These are phyloP conservation scores for Scartelaos histophorus DNA, from an alignment of 2,113 vertebrate genomes.

Conservation along the genomic window DNA sequence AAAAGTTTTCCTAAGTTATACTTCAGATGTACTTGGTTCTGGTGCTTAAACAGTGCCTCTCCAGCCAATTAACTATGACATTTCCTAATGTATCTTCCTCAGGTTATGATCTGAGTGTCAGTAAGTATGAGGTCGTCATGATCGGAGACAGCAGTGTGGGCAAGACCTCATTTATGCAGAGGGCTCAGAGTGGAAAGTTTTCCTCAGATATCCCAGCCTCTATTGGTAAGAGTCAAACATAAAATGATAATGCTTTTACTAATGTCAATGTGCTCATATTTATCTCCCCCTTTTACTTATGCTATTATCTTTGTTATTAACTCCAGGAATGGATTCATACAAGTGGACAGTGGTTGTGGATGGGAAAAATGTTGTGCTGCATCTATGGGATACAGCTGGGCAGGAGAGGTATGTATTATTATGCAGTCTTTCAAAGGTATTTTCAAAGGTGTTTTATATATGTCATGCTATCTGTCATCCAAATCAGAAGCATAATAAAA, in stretches of 20 bases:
- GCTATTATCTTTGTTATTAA: not conserved
- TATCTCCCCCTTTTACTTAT: not conserved
- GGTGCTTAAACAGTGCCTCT: too few relatives aligned
- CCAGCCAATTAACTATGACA: not conserved
- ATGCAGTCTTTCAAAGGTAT: not conserved
- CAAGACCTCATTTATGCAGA: slow-evolving; percentile 89
- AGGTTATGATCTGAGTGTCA: slow-evolving; percentile 45
- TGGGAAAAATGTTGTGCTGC: slow-evolving; percentile 77
- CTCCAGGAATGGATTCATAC: slow-evolving; percentile 86
- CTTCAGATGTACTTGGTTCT: too few relatives aligned
- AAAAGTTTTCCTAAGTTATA: too few relatives aligned
- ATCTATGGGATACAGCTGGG: slow-evolving; percentile 95
- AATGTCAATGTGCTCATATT: not conserved
- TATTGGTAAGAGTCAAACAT: slow-evolving; percentile 80
- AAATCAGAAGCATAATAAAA: not conserved
- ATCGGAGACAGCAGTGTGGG: slow-evolving; percentile 89
- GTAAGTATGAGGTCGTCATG: slow-evolving; percentile 85
- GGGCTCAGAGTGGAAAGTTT: slow-evolving; percentile 78
- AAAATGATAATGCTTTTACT: not conserved
- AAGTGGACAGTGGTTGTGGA: slow-evolving; percentile 83
- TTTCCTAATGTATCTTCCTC: slow-evolving; percentile 4
- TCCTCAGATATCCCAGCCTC: slow-evolving; percentile 72
- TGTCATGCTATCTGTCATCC: not conserved
- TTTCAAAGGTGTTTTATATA: not conserved
- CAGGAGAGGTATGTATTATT: slow-evolving; percentile 85